Percentiles rank a stretch among this genome's conserved stretches.
These are phyloP conservation scores for Proterorhinus semilunaris DNA, from an alignment of 2,113 vertebrate genomes.

Conservation along the genomic window DNA sequence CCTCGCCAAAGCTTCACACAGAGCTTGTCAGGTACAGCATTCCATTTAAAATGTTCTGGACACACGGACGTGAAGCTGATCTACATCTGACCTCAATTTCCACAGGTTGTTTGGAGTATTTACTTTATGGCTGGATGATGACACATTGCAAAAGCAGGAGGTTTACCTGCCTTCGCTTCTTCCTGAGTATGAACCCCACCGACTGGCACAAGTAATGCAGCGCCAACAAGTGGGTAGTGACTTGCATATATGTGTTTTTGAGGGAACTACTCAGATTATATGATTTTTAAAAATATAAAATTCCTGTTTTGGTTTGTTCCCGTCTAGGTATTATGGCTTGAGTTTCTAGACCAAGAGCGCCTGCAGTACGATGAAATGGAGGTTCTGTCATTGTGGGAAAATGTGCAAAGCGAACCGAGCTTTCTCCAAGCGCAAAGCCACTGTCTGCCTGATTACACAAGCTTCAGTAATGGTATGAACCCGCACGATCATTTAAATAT, in stretches of 20 bases:
- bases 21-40: slow-evolving; percentile 88
- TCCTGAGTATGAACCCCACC: slow-evolving; percentile 87
- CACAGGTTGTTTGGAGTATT: slow-evolving; percentile 90
- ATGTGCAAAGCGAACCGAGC: slow-evolving; percentile 81
- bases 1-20: slow-evolving; percentile 89
- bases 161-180: slow-evolving; percentile 91
- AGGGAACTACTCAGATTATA: no score
- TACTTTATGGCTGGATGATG: slow-evolving; percentile 93
- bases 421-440: slow-evolving; percentile 64
- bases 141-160: slow-evolving; percentile 91
- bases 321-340: slow-evolving; percentile 89
- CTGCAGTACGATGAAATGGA: slow-evolving; percentile 85
- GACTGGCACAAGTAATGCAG: slow-evolving; percentile 93
- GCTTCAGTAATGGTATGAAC: slow-evolving; percentile 80
- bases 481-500: not conserved
- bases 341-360: slow-evolving; percentile 89
- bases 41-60: not conserved
- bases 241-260: not conserved
- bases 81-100: not conserved
- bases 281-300: not conserved
- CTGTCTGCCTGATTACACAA: slow-evolving; percentile 79
- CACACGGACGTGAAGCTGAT: no score
- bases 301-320: slow-evolving; percentile 14
- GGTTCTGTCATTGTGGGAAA: slow-evolving; percentile 82
- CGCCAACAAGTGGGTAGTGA: slow-evolving; percentile 79